A percentile compares a stretch with the other conserved stretches of the same genome.
phyloP scores from a whole-genome alignment of 2,888 invertebrate genomes.

The Apotomis betuletana region DNA sequence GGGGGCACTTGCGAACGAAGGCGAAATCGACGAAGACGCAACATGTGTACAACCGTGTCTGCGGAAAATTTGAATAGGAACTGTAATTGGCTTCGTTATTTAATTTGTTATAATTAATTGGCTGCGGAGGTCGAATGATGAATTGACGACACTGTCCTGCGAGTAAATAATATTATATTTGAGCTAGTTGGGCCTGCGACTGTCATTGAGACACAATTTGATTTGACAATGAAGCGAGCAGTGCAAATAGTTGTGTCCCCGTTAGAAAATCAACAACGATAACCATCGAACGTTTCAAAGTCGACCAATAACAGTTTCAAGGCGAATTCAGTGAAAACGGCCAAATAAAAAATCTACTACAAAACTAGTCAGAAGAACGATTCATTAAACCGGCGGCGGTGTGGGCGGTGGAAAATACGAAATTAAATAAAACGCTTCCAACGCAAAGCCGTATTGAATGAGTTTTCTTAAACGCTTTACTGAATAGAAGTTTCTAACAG shows the following conservation, averaged over 20 bases:
- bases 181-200: constrained; percentile 16
- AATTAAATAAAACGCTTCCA: constrained; percentile 21
- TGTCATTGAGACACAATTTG: constrained; percentile 25
- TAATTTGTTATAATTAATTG: constrained; percentile 36
- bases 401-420: constrained; percentile 32
- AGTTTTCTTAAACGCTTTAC: constrained; percentile 8
- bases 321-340: constrained; percentile 9
- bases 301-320: constrained; percentile 13
- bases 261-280: constrained; percentile 14
- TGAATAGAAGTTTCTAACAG: constrained; percentile 23
- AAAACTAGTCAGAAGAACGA: constrained; percentile 12
- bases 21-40: constrained; percentile 59
- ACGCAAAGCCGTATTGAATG: constrained; percentile 11
- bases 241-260: constrained; percentile 14
- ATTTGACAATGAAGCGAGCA: constrained; percentile 22
- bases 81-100: constrained; percentile 33
- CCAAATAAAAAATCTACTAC: constrained; percentile 11
- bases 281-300: constrained; percentile 12
- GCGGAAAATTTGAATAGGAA: constrained; percentile 40
- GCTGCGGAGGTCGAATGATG: constrained; percentile 21
- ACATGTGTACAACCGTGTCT: constrained; percentile 50
- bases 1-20: constrained; percentile 53
- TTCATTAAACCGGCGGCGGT: constrained; percentile 15
- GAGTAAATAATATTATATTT: constrained; percentile 7
- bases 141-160: constrained; percentile 15